These are phyloP conservation scores for Planiliza haematocheilus DNA, from an alignment of 2,113 vertebrate genomes.

Conservation along the genomic window DNA sequence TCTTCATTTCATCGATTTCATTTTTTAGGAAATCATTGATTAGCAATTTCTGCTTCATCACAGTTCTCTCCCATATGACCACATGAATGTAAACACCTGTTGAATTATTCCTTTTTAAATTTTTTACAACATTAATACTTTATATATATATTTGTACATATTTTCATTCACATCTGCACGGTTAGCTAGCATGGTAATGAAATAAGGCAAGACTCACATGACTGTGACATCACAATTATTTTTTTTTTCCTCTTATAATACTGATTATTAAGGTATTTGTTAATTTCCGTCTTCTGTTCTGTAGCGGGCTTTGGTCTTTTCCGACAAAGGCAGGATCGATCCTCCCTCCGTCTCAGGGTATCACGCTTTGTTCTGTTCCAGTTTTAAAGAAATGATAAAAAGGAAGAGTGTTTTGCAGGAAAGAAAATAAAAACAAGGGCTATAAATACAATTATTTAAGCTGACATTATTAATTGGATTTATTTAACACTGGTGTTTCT, in stretches of 20 bases:
- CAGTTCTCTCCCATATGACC: conserved; percentile 89
- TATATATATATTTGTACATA: conserved; percentile 86
- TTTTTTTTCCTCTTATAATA: conserved; percentile 85
- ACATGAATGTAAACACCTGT: conserved; percentile 98
- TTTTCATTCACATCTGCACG: conserved; percentile 90
- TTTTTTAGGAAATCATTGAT: conserved; percentile 92
- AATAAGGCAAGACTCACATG: conserved; percentile 94
- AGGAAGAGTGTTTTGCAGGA: conserved; percentile 7
- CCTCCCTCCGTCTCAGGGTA: conserved; percentile 69
- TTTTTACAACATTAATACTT: conserved; percentile 94
- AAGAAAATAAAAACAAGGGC: conserved; percentile 18
- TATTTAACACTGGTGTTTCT: conserved; percentile 72
- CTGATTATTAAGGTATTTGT: conserved; percentile 86
- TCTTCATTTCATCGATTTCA: conserved; percentile 68
- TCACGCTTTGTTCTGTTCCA: conserved; percentile 64
- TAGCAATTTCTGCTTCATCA: conserved; percentile 87
- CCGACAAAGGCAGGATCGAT: conserved; percentile 79
- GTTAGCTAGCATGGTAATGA: conserved; percentile 90
- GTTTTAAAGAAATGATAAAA: conserved; percentile 60
- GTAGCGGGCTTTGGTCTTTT: conserved; percentile 90
- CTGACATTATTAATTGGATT: conserved; percentile 60
- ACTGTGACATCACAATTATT: conserved; percentile 86
- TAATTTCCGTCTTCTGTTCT: conserved; percentile 85
- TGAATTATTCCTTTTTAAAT: conserved; percentile 79
- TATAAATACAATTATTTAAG: conserved; percentile 68